Evolutionary conservation across 2,888 invertebrate species (phyloP).

Genomic region (Linyphia triangularis): DNA sequence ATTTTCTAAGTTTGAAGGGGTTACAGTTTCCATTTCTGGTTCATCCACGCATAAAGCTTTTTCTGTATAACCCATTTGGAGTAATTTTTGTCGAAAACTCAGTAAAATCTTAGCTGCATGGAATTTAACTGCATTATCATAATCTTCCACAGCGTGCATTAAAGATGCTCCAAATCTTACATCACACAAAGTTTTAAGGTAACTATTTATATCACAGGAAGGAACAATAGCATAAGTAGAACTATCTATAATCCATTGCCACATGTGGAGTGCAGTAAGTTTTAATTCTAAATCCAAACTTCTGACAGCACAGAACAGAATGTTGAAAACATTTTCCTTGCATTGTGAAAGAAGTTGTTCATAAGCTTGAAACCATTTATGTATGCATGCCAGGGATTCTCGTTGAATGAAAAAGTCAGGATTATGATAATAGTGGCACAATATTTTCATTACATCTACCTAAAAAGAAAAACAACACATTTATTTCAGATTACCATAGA

Average conservation of each 20-base stretch:
- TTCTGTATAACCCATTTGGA: neutral
- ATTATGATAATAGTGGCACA: constrained; percentile 33
- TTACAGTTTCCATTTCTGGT: neutral
- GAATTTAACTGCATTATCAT: constrained; percentile 21
- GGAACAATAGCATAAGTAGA: neutral
- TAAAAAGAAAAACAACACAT: constrained; percentile 5
- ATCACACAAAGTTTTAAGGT: neutral
- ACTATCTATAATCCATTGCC: constrained; percentile 1
- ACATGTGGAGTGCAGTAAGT: constrained; percentile 11
- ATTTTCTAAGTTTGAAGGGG: neutral
- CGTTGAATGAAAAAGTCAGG: constrained; percentile 41
- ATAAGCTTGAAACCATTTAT: constrained; percentile 19
- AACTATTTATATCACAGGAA: neutral
- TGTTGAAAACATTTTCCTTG: neutral
- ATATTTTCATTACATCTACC: constrained; percentile 4
- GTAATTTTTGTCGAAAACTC: constrained; percentile 1
- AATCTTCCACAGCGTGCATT: constrained; percentile 21
- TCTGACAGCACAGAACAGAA: constrained; percentile 7
- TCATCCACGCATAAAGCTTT: neutral
- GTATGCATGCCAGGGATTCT: constrained; percentile 30
- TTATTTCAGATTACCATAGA: neutral
- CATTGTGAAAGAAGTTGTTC: neutral
- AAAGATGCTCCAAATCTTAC: constrained; percentile 45
- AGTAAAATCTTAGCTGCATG: constrained; percentile 28
- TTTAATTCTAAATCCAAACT: constrained; percentile 42